Percentiles rank a stretch among this genome's conserved stretches.
Conservation (phyloP, 2,113 vertebrate species). For the Megalops atlanticus region DNA sequence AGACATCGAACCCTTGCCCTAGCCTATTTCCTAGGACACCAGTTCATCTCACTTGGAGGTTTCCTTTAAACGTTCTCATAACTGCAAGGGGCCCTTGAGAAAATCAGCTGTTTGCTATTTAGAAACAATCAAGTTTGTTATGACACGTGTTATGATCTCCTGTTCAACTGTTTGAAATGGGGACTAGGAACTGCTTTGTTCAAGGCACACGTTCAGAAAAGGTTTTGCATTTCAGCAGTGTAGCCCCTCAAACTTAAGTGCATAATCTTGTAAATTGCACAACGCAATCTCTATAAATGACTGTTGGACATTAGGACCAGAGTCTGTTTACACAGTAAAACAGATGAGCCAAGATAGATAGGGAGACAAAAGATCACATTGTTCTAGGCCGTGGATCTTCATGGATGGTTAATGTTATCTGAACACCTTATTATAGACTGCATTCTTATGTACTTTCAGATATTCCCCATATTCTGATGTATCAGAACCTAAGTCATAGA, state of each 20-base stretch:
- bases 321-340: too few species aligned
- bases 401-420: neutral
- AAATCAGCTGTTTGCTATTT: slow-evolving; percentile 21
- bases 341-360: too few species aligned
- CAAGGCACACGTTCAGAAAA: neutral
- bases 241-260: too few species aligned
- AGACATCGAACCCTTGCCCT: too few species aligned
- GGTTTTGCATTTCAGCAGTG: neutral
- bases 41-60: neutral
- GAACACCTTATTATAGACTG: neutral
- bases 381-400: neutral
- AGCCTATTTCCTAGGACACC: neutral
- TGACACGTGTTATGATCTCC: neutral
- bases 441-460: neutral
- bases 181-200: neutral
- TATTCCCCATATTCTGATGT: neutral
- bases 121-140: slow-evolving; percentile 8
- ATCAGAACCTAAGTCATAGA: neutral
- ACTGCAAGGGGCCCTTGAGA: neutral
- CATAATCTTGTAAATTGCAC: neutral
- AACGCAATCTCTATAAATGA: neutral
- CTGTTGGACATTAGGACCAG: too few species aligned
- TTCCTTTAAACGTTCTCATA: neutral
- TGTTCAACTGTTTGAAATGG: neutral
- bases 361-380: too few species aligned